Evolutionary conservation across 2,113 vertebrate genomes (phyloP), one percentile per base, ranked within the genome.

Genomic region (Nesogale talazaci): DNA sequence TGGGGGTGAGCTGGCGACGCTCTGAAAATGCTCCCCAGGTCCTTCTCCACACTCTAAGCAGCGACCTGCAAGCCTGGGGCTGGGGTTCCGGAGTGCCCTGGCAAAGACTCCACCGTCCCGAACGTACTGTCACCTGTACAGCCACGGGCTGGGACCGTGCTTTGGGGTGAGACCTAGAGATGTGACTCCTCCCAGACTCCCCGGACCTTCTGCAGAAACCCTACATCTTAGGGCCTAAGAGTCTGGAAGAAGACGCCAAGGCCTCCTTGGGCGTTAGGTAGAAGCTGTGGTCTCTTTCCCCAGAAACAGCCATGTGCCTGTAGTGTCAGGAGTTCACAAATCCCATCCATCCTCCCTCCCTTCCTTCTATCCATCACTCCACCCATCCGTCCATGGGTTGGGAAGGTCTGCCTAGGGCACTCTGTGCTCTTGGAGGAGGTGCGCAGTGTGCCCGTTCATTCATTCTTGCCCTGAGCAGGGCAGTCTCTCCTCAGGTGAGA

Each of bases 181-280:
- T 57, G 36, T 77, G 22, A 17, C 10, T 5, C n/a, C 42, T 82
- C 57, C 42, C 23, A 31, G 40, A 65, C 42, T 85, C 57, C 42
- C 23, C 34, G 40, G 63, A 83, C 17, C 59, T 90, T 88, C 87
- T 4, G 1, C 36, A 83, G 94, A 94, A 90, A 88, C 52, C 76
- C 67, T 75, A 76, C 76, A 56, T 67, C 77, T 96, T 92, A 90
- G 31, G 83, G 57, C 19, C 74, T 93, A 75, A 84, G 78, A 25
- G 15, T 77, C 12, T 70, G 29, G 36, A 56, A 8, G 15, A 31
- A 25, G 31, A 16, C 6, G 25, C 23, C 14, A 27, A 81, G 56
- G 20, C 59, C 84, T 92, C 34, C 9, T 1, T 85, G 89, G 86
- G 40, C 61, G 52, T 42, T 38, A 70, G 29, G 7, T 81, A 63